These are phyloP conservation scores for Tachysurus fulvidraco DNA, from an alignment of 2,113 vertebrate species.

Conservation along the genomic window DNA sequence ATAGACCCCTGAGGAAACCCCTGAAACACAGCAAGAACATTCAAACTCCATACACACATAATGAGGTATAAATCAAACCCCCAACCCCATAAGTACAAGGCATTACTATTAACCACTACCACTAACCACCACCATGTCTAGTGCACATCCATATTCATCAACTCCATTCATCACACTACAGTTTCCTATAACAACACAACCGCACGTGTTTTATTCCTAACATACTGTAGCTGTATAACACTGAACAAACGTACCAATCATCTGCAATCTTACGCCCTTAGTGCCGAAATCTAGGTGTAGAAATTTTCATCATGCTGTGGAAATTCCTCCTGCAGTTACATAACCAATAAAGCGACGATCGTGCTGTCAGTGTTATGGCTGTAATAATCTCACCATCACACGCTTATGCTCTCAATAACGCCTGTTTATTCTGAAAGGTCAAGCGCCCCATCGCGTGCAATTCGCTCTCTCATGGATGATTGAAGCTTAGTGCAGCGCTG, in stretches of 20 bases:
- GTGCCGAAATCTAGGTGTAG: not conserved
- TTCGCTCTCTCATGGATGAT: not conserved
- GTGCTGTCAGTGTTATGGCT: not conserved
- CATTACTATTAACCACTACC: too few relatives aligned
- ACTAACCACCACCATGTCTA: too few relatives aligned
- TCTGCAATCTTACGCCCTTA: too few relatives aligned
- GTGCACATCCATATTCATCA: too few relatives aligned
- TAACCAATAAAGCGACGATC: not conserved
- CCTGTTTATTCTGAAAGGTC: slow-evolving; percentile 42
- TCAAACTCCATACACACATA: too few relatives aligned
- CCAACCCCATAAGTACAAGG: too few relatives aligned
- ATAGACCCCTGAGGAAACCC: too few relatives aligned
- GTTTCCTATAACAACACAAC: not conserved
- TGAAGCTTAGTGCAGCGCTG: not conserved
- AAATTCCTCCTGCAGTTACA: not conserved
- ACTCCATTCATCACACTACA: not conserved
- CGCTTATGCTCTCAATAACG: not conserved
- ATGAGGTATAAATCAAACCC: too few relatives aligned
- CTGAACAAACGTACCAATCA: not conserved
- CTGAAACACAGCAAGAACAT: too few relatives aligned
- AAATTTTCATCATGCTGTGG: not conserved
- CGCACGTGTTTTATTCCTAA: not conserved
- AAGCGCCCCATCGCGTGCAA: not conserved
- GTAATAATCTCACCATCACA: slow-evolving; percentile 10
- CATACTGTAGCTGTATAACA: too few relatives aligned